A percentile compares a stretch with the other conserved stretches of the same genome.
Conservation (phyloP, 1,140 invertebrate genomes). For the Brachionus plicatilis region DNA sequence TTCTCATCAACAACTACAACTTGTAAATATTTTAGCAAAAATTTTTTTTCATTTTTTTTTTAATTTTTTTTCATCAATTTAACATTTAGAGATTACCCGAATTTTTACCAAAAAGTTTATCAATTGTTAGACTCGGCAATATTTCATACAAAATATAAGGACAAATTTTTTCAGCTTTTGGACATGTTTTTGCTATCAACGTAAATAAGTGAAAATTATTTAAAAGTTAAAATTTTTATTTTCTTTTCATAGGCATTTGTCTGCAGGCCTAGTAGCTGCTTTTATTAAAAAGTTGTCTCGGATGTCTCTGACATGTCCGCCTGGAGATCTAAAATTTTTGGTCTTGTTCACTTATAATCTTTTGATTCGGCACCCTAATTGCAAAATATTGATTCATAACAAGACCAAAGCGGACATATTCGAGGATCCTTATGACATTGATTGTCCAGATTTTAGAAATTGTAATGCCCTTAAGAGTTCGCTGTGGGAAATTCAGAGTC, state of each 20-base stretch:
- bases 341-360: constrained; percentile 79
- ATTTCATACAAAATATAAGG: constrained; percentile 81
- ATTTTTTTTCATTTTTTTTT: constrained; percentile 40
- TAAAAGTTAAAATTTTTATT: constrained; percentile 41
- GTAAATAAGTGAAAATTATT: constrained; percentile 60
- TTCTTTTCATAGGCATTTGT: constrained; percentile 69
- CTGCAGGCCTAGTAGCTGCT: constrained; percentile 80
- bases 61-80: constrained; percentile 43
- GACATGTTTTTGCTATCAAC: constrained; percentile 86
- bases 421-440: constrained; percentile 73
- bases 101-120: constrained; percentile 89
- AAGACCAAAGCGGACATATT: constrained; percentile 43
- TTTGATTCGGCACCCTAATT: constrained; percentile 74
- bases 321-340: constrained; percentile 71
- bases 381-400: constrained; percentile 69
- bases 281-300: constrained; percentile 83
- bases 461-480: constrained; percentile 76
- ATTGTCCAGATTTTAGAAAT: constrained; percentile 70
- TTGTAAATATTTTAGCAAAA: constrained; percentile 60
- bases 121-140: constrained; percentile 80
- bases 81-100: constrained; percentile 72
- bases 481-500: constrained; percentile 69
- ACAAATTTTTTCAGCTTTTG: constrained; percentile 72
- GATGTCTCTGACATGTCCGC: constrained; percentile 71
- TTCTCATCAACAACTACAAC: constrained; percentile 81